Percentiles rank a stretch among this genome's conserved stretches.
phyloP scores from a whole-genome alignment of 2,888 invertebrate species.

The Emmelina monodactyla region DNA sequence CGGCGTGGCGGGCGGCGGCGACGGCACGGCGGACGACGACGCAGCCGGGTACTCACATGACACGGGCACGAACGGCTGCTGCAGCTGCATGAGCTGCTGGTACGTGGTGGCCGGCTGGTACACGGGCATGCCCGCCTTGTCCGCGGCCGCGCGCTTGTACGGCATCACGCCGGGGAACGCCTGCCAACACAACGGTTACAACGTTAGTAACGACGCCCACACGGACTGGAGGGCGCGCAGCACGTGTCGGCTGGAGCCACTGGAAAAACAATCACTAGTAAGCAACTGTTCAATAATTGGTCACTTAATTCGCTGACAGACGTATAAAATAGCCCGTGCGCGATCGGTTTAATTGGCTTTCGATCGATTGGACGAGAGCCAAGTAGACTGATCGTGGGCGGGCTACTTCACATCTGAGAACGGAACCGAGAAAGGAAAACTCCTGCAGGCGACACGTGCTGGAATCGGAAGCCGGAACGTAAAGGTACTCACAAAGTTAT shows the following conservation, averaged over 20 bases:
- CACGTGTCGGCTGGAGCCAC: too few species aligned
- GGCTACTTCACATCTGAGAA: background rate
- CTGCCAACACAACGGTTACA: constrained; percentile 51
- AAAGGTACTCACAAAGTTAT: constrained; percentile 89
- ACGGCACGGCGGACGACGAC: constrained; percentile 60
- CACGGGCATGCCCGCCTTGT: constrained; percentile 95
- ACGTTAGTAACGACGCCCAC: constrained; percentile 11
- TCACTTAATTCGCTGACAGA: too few species aligned
- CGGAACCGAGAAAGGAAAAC: too few species aligned
- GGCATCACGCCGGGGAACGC: constrained; percentile 95
- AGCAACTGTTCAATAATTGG: too few species aligned
- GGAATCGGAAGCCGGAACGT: background rate
- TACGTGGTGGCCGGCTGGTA: constrained; percentile 94
- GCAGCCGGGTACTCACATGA: constrained; percentile 96
- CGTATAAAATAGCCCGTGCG: too few species aligned
- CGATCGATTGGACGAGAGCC: too few species aligned
- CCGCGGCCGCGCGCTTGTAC: constrained; percentile 94
- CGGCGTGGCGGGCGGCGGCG: constrained; percentile 21
- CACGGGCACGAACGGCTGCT: constrained; percentile 97
- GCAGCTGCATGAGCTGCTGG: constrained; percentile 94
- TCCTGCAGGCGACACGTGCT: too few species aligned
- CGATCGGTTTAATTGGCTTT: too few species aligned
- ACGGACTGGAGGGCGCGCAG: too few species aligned
- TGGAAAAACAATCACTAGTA: too few species aligned
- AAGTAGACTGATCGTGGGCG: background rate